Base-by-base conservation (phyloP, 1,140 invertebrate genomes). In the Zophobas morio region DNA sequence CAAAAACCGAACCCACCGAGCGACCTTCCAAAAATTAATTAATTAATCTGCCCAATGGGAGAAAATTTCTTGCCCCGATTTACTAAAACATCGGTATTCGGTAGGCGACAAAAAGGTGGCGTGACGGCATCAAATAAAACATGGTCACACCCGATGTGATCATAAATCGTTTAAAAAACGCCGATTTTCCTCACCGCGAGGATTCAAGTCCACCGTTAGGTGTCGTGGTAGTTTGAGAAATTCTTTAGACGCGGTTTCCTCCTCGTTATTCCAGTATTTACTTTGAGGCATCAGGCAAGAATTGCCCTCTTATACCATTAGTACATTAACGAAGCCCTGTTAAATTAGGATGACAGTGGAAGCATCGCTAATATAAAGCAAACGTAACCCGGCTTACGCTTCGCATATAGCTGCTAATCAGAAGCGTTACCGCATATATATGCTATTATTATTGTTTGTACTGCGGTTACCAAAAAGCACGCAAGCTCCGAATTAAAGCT, bases 281-380 rank as follows among this genome's bases (percentile, higher is more conserved):
- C 54, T 57, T 57, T 57, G 3, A 39, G 57, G 37, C 54, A 57
- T 39, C 57, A 63, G 20, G 3, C 49, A 51, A 51, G 49, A 51
- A 51, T 51, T 51, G 6, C 49, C 3, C 42, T 51, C 49, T 51
- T 51, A 5, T 20, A 51, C 4, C 49, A 51, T 51, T 51, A 51
- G 49, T 51, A 20, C 49, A 51, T 51, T 51, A 51, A 63, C 36
- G 34, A 36, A 37, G 34, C 57, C 36, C 8, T 40, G 34, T 63
- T 63, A 63, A 63, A 63, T 63, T 63, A 63, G 57, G 36, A 63
- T 39, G 57, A 63, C 57, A 63, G 49, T 51, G 36, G 57, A 37
- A 63, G 57, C 57, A 63, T 37, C 57, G 57, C 57, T 63, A 63
- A 63, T 63, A 63, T 35, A 63, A 63, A 63, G 57, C 57, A 63